Evolutionary conservation across 92 coral and sea anemone genomes (phyloP).

Genomic region (Porites cylindrica): DNA sequence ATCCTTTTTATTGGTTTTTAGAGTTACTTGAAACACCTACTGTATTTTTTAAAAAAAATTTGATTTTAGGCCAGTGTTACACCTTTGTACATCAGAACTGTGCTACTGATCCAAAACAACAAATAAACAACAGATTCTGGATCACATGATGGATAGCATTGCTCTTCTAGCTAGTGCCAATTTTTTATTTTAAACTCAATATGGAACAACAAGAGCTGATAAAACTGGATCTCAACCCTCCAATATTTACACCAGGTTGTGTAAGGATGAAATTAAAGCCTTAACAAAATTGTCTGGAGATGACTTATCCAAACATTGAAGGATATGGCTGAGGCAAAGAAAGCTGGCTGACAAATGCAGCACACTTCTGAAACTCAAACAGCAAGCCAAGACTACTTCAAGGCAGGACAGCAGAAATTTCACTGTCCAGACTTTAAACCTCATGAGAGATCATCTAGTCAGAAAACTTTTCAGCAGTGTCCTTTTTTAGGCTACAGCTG

Average conservation of each 20-base stretch:
- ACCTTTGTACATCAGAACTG: no score
- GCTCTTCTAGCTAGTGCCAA: background rate
- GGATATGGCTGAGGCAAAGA: constrained; percentile 43
- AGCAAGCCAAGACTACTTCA: background rate
- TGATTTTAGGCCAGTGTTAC: no score
- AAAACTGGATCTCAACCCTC: constrained; percentile 28
- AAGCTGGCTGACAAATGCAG: constrained; percentile 34
- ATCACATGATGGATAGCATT: no score
- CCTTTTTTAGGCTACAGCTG: constrained; percentile 43
- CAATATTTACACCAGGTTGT: constrained; percentile 36
- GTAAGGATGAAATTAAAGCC: constrained; percentile 45
- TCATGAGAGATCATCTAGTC: constrained; percentile 1
- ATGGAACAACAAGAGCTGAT: constrained; percentile 57
- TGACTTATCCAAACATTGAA: constrained; percentile 42
- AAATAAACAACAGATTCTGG: no score
- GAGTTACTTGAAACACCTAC: no score
- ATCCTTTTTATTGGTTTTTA: no score
- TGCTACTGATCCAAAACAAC: no score
- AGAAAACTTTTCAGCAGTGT: constrained; percentile 3
- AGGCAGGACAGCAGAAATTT: background rate
- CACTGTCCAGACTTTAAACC: background rate
- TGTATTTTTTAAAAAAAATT: no score
- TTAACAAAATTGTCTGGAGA: constrained; percentile 58
- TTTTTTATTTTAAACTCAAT: constrained; percentile 12
- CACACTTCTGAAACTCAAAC: constrained; percentile 4